phyloP scores from a whole-genome alignment of 2,888 invertebrate species.

The Graphium colonna region DNA sequence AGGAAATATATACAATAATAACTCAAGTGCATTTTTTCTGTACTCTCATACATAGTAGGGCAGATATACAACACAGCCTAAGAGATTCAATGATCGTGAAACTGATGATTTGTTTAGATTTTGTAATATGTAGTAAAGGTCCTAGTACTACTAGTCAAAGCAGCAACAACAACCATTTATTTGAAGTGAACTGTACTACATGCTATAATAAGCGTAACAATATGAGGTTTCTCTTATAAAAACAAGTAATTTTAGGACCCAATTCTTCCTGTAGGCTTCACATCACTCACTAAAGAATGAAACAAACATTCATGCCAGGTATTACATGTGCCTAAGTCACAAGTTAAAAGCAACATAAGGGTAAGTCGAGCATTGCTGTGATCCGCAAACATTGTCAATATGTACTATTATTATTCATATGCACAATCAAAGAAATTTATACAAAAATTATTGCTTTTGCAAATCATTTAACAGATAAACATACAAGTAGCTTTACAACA shows the following conservation, averaged over 20 bases:
- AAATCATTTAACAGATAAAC: conserved; percentile 9
- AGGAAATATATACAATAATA: too few species aligned
- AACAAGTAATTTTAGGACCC: conserved; percentile 22
- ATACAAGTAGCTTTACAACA: conserved; percentile 5
- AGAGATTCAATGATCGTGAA: too few species aligned
- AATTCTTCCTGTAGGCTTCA: conserved; percentile 9
- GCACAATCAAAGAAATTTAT: conserved; percentile 8
- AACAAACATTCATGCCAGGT: background rate
- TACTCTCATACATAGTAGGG: too few species aligned
- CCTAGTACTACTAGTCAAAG: too few species aligned
- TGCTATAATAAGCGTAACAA: conserved; percentile 47
- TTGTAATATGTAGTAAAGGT: too few species aligned
- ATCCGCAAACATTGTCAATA: background rate
- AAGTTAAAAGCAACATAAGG: conserved; percentile 1
- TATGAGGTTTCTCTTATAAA: conserved; percentile 38
- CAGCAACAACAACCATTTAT: conserved; percentile 18
- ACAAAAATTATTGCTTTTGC: conserved; percentile 7
- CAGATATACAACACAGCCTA: too few species aligned
- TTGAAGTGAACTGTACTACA: conserved; percentile 37
- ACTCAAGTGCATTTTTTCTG: too few species aligned
- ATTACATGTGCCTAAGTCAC: conserved; percentile 5
- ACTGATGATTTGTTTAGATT: too few species aligned
- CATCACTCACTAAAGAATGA: background rate
- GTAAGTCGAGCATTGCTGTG: background rate
- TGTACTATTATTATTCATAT: background rate